Base-by-base conservation (phyloP, 2,113 vertebrate species). In the Nanorana parkeri region DNA sequence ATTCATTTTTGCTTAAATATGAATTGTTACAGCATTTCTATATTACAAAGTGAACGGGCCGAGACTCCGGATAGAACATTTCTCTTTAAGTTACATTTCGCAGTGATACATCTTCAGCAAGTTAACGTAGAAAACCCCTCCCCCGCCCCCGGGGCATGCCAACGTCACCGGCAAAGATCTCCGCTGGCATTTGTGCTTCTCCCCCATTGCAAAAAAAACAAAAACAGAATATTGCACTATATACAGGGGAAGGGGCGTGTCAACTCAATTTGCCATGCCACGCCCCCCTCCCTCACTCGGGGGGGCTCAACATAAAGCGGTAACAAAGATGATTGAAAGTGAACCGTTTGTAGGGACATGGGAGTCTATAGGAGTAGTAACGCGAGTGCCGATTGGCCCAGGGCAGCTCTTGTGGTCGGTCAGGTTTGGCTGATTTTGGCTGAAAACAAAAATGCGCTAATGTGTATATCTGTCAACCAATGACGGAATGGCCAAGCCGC, bases 1-100 rank as follows among this genome's bases (percentile, higher is more conserved):
- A 82, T 82, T 74, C 61, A 82, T 82, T 82, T 81, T 58, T 54
- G 80, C 71, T 82, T 82, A 82, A 82, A 82, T 82, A 82, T 82
- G 80, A 82, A 82, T 65, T 19, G 71, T 82, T 82, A 82, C 80
- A 82, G 80, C 80, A 76, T 82, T 82, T 82, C 67, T 67, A 82
- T 82, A 67, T 82, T 82, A 75, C 80, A 81, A 81, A 81, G 60
- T 36, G 21, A 66, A 78, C 32, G 71, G 72, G 66, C 64, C 56
- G 29, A 68, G 73, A 63, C n/a, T 69, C 41, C 3, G 60, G 71
- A 83, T 76, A 77, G 64, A 69, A 66, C 63, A 69, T 56, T 41
- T 55, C 6, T 78, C 71, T 68, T 64, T 75, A 75, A 82, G 80
- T 82, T 82, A 82, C 65, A 82, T 75, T 24, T 75, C 61, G 72